Percentiles rank a stretch among this genome's conserved stretches.
Evolutionary conservation across 2,113 vertebrate species (phyloP).

Genomic region (Seriola aureovittata): DNA sequence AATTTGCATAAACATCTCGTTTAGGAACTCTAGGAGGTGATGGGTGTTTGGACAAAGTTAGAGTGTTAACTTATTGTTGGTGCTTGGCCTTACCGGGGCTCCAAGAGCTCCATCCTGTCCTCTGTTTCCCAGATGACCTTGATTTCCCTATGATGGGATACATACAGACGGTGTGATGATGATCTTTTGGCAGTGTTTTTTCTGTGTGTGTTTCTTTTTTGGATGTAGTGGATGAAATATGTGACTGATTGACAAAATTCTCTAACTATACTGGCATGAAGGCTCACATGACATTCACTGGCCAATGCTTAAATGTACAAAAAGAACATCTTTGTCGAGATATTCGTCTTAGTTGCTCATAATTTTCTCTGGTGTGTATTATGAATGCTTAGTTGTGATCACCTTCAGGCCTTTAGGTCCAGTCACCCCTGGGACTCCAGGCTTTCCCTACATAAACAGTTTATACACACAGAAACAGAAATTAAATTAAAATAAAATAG

Average conservation of each 20-base stretch:
- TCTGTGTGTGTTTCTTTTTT: not conserved
- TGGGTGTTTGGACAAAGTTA: not conserved
- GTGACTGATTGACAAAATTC: not conserved
- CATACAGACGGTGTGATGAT: constrained; percentile 20
- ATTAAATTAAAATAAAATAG: not conserved
- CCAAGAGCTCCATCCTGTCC: constrained; percentile 81
- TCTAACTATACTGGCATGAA: not conserved
- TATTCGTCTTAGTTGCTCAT: not conserved
- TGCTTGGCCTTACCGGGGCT: constrained; percentile 63
- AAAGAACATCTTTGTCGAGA: not conserved
- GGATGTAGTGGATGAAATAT: not conserved
- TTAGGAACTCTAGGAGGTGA: not conserved
- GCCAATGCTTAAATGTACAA: not conserved
- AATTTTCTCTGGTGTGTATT: not conserved
- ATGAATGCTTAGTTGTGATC: not conserved
- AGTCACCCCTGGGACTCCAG: constrained; percentile 67
- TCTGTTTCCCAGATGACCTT: constrained; percentile 71
- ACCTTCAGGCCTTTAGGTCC: constrained; percentile 84
- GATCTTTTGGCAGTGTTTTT: not conserved
- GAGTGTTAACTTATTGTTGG: not conserved
- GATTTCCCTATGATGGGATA: constrained; percentile 72
- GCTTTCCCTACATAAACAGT: constrained; percentile 72
- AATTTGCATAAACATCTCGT: not conserved
- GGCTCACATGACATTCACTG: not conserved
- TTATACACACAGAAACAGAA: constrained; percentile 19